Evolutionary conservation across 2,888 invertebrate genomes (phyloP), one percentile per base, ranked within the genome.

Genomic region (Lathronympha strigana): DNA sequence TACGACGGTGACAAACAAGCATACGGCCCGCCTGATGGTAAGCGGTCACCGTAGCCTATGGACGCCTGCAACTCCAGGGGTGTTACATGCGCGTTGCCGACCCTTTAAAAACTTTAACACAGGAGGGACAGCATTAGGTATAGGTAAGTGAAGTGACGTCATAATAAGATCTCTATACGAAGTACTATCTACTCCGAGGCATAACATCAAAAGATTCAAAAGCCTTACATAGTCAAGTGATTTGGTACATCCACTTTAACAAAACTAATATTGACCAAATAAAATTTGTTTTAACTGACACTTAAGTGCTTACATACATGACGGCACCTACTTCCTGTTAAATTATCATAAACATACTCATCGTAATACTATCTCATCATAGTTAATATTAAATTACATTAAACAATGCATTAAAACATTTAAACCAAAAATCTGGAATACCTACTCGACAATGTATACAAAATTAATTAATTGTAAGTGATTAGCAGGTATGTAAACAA

Each of bases 211-310:
- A 25, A 25, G 6, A 25, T 25, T 25, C 6, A 25, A 3, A 5
- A 4, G 11, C 4, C 9, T 11, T 17, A 50, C 6, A 13, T 19
- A 15, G 25, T 38, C 60, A 8, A 36, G n/a, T 36, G 5, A 60
- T 19, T 13, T 38, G 28, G 2, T 11, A 49, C 19, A 49, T 9
- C 40, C 40, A 40, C 17, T 40, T 40, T 31, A 51, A 17, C 13
- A n/a, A 47, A 23, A 38, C 36, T 21, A n/a, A 38, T 23, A 15
- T 38, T 38, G 53, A 15, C 36, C 4, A 0, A 9, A 23, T 23
- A 53, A 23, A 47, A 43, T 61, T 40, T 23, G 40, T 51, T 43
- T 61, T 43, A 43, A 61, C 33, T 15, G 40, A 61, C 43, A 61
- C 49, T 43, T 5, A 28, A 61, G 23, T 15, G 5, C 13, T 5